phyloP scores from a whole-genome alignment of 2,797 vertebrate species.

The Gobio occitaniae region DNA sequence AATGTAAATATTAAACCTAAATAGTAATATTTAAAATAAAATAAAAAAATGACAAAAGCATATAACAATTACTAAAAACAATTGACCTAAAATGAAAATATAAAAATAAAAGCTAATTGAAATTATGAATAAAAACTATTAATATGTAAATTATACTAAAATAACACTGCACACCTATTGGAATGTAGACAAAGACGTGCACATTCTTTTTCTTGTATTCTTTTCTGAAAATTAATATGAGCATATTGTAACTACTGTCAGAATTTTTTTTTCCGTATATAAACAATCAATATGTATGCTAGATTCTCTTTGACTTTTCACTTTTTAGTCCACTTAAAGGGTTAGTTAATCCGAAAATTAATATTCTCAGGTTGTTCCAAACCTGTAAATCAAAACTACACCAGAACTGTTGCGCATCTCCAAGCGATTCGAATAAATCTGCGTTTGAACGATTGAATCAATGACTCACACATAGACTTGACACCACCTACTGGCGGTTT shows the following conservation, averaged over 20 bases:
- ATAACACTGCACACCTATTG: neutral
- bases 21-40: neutral
- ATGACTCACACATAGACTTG: no score
- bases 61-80: neutral
- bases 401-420: no score
- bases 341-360: neutral
- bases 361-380: no score
- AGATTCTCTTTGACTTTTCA: neutral
- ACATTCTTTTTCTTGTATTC: neutral
- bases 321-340: neutral
- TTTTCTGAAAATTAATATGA: neutral
- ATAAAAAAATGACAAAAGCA: neutral
- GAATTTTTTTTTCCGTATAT: neutral
- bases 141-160: no score
- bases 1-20: neutral
- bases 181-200: neutral
- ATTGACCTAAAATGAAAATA: neutral
- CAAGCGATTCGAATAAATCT: no score
- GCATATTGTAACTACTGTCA: neutral
- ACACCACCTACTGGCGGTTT: no score
- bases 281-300: neutral
- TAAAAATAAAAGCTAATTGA: neutral
- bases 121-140: neutral
- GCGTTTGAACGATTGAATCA: no score
- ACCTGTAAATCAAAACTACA: no score